A percentile compares a stretch with the other conserved stretches of the same genome.
These are phyloP conservation scores for Rhynchophorus ferrugineus DNA, from an alignment of 1,140 invertebrate genomes.

Conservation along the genomic window DNA sequence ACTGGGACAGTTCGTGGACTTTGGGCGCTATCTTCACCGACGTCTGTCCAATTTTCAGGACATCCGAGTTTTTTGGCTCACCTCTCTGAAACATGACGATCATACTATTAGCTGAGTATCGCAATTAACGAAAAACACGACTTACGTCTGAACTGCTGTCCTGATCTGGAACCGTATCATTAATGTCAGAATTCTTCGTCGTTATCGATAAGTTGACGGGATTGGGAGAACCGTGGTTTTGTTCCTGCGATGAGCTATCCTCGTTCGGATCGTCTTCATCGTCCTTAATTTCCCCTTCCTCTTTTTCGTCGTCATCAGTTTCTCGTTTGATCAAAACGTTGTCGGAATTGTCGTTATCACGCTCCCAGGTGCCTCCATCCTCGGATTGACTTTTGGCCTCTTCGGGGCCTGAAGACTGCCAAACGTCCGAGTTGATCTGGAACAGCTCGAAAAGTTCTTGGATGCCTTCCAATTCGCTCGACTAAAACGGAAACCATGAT, in stretches of 20 bases:
- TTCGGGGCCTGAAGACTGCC: constrained; percentile 47
- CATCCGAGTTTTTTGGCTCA: constrained; percentile 31
- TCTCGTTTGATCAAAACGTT: constrained; percentile 57
- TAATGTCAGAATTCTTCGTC: constrained; percentile 39
- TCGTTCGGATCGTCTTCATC: constrained; percentile 32
- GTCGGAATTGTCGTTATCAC: constrained; percentile 46
- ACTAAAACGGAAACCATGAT: constrained; percentile 46
- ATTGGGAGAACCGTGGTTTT: constrained; percentile 45
- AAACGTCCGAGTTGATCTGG: constrained; percentile 74
- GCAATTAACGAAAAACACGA: constrained; percentile 4
- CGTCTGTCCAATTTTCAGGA: constrained; percentile 38
- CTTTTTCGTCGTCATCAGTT: constrained; percentile 39
- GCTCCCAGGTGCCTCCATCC: constrained; percentile 50
- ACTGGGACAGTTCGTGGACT: constrained; percentile 43
- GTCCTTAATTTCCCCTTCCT: constrained; percentile 39
- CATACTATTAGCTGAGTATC: not conserved
- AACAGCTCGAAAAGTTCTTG: constrained; percentile 72
- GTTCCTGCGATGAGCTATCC: constrained; percentile 27
- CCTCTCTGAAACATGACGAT: constrained; percentile 27
- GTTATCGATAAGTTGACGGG: constrained; percentile 69
- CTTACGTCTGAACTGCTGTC: constrained; percentile 31
- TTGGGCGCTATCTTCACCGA: constrained; percentile 48
- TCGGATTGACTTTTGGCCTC: constrained; percentile 45
- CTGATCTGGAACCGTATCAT: constrained; percentile 30
- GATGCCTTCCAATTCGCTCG: constrained; percentile 69